A percentile compares a stretch with the other conserved stretches of the same genome.
Conservation (phyloP, 2,888 invertebrate species). For the Desoria tigrina region DNA sequence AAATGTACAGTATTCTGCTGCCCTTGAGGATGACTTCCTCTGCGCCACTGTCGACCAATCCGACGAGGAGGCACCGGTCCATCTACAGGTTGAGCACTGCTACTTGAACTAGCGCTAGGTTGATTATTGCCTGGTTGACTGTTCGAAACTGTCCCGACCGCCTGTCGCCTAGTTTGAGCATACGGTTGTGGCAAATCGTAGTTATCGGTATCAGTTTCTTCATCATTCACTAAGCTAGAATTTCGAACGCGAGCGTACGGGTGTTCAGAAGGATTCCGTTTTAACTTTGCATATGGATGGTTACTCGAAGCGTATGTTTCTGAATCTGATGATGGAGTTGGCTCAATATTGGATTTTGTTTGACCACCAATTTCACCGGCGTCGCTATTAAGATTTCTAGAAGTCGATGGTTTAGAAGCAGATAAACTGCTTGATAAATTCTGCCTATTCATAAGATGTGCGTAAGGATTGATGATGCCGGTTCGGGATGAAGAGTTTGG, state of each 20-base stretch:
- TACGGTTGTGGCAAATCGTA: constrained; percentile 52
- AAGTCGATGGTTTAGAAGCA: background rate
- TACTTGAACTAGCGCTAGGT: constrained; percentile 23
- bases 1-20: background rate
- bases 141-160: background rate
- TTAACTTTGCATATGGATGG: constrained; percentile 74
- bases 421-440: background rate
- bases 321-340: constrained; percentile 50
- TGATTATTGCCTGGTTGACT: constrained; percentile 23
- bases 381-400: background rate
- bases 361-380: too few relatives aligned
- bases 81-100: constrained; percentile 27
- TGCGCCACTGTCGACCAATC: constrained; percentile 46
- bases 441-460: constrained; percentile 11
- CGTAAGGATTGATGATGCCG: constrained; percentile 13
- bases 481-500: constrained; percentile 2
- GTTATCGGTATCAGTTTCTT: constrained; percentile 54
- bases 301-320: constrained; percentile 46
- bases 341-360: constrained; percentile 26
- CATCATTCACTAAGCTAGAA: constrained; percentile 38
- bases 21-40: constrained; percentile 41
- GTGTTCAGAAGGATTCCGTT: constrained; percentile 57
- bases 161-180: constrained; percentile 31
- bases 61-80: constrained; percentile 51
- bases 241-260: constrained; percentile 56